These are phyloP conservation scores for Phainopepla nitens DNA, from an alignment of 2,113 vertebrate genomes.

Conservation along the genomic window DNA sequence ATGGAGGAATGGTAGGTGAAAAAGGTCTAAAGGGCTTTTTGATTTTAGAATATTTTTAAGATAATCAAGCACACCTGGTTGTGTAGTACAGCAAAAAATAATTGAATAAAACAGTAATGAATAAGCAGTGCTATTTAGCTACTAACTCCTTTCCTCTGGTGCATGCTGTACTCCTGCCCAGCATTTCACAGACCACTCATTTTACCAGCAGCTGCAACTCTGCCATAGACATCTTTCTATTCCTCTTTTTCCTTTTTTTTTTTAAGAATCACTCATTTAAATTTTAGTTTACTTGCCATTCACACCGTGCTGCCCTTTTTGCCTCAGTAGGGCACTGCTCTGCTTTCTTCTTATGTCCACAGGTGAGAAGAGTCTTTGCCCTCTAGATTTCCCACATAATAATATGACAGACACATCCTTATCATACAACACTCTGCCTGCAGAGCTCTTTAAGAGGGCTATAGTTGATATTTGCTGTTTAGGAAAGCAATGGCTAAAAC, in stretches of 20 bases:
- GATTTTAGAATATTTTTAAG: neutral
- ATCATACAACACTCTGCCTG: neutral
- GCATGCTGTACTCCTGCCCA: neutral
- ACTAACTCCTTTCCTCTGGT: neutral
- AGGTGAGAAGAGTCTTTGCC: neutral
- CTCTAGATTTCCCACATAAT: neutral
- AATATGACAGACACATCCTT: neutral
- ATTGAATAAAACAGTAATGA: neutral
- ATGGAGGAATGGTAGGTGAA: neutral
- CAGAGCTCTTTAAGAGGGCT: neutral
- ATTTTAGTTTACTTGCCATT: neutral
- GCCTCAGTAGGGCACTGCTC: neutral
- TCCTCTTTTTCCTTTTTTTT: neutral
- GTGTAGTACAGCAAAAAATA: neutral
- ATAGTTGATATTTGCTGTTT: neutral
- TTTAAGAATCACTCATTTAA: neutral
- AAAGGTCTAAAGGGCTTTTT: neutral
- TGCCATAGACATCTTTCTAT: neutral
- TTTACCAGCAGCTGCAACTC: neutral
- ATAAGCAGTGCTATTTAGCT: neutral
- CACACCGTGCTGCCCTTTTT: neutral
- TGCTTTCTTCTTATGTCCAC: neutral
- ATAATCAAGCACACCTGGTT: neutral
- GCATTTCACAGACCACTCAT: neutral
- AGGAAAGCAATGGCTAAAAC: neutral